Evolutionary conservation across 2,113 vertebrate species (phyloP), one percentile per base, ranked within the genome.

Genomic region (Paedocypris sp.): DNA sequence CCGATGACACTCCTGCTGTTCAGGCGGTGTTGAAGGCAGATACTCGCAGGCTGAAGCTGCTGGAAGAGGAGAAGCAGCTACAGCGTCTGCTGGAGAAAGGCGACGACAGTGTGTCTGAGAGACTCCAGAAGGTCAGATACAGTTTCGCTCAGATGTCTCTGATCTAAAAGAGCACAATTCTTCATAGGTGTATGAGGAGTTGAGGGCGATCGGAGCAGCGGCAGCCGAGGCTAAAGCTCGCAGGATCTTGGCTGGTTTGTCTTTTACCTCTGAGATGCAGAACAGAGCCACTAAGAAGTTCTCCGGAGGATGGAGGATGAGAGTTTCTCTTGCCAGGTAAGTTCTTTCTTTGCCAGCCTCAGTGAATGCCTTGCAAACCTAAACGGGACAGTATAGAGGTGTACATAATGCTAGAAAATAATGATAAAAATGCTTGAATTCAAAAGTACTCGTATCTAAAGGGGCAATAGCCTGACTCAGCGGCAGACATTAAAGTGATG

Each of bases 271-370:
- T 0, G 92, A 94, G 71, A 94, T 94, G 92, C 92, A 94, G 77
- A 91, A 89, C 69, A 75, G 92, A 68, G 75, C 91, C 16, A 96
- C 92, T 2, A 89, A 87, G 75, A 90, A 90, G 75, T 96, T 94
- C 73, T 94, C 91, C 0, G 92, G 92, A 22, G 92, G 92, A 1
- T 94, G 92, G 92, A 85, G 92, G 15, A 96, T 96, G 92, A 89
- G 92, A 39, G 92, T 96, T 8, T 94, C 92, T 0, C 73, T 96
- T 2, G 92, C 92, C 58, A 88, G 92, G 92, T 94, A 13, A 10
- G 49, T 16, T n/a, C n/a, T n/a, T n/a, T n/a, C n/a, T n/a, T n/a
- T n/a, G n/a, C n/a, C n/a, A n/a, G n/a, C n/a, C n/a, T n/a, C n/a
- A n/a, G n/a, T n/a, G n/a, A n/a, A n/a, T n/a, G n/a, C n/a, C n/a